Evolutionary conservation across 2,113 vertebrate species (phyloP), one percentile per base, ranked within the genome.

Genomic region (Lanius ludovicianus): DNA sequence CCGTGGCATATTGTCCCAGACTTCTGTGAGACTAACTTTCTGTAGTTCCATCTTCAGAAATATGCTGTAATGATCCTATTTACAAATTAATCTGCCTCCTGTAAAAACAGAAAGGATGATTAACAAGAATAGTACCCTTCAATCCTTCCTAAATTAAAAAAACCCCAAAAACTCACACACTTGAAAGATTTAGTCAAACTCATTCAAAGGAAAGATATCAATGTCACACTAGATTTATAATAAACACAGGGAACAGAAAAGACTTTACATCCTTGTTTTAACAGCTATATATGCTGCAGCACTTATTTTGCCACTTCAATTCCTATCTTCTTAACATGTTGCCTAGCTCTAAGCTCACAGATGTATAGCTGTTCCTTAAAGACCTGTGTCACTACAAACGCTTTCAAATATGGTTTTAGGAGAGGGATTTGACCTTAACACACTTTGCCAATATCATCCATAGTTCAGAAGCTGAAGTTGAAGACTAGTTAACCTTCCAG

Each of bases 401-500:
- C 42, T 83, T 83, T 88, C 44, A 93, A 92, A 86, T 70, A 80
- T 5, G 11, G 50, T 82, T 94, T 88, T 84, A 79, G 69, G 50
- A 86, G 76, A 90, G 14, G 27, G 67, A 47, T 86, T 90, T 93
- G 62, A 95, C 79, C 62, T 80, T 90, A 93, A 46, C 35, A 67
- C 30, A n/a, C 23, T 91, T 86, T 65, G 18, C 63, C 15, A 35
- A 56, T 80, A 79, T 44, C 60, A 62, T 55, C n/a, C 2, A 4
- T 46, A 84, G 69, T 9, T 25, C 42, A 86, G 67, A 73, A 37
- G 11, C 67, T 88, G 90, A 82, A 91, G 42, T 5, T 6, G 10
- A 87, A 73, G 37, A 77, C 33, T 39, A 62, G 37, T 42, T 95
- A 93, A 93, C 75, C 75, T 91, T 68, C 33, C 24, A 35, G 49